Evolutionary conservation across 2,113 vertebrate genomes (phyloP), one percentile per base, ranked within the genome.

Genomic region (Stercorarius parasiticus): DNA sequence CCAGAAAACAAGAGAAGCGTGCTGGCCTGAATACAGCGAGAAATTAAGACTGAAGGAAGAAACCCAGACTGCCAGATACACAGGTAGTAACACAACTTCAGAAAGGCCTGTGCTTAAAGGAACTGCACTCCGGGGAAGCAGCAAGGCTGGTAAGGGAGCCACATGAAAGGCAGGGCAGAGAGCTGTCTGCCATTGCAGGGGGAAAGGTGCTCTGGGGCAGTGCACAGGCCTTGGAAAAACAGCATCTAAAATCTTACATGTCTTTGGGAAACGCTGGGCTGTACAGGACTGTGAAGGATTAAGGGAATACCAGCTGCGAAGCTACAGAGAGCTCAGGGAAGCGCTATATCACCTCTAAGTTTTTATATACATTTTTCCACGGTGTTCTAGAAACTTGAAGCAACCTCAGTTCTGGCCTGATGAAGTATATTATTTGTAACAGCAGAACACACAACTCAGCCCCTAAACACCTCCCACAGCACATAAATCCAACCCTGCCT

Each of bases 271-370:
- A 38, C 43, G 15, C 67, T 34, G 14, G 21, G 69, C 22, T n/a
- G 3, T 1, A 3, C 20, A 10, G 9, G 22, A 13, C 26, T 34
- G 15, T 3, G 6, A 47, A 30, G 22, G 13, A 10, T 34, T 40
- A 4, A 8, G 43, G 25, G 6, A 70, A 55, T 1, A 8, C 5
- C 26, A 15, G 15, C 47, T 62, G 17, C 3, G 7, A 27, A 47
- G 1, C 10, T 3, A 6, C 0, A 1, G 43, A 71, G 26, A 15
- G 27, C 6, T 42, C 30, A 7, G 29, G 29, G 42, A 52, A 82
- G 42, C 13, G 16, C 0, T 6, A 3, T 1, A 1, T 1, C 38
- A n/a, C 15, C 52, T 8, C 53, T n/a, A 9, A 29, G 13, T 5
- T 42, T 38, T n/a, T 7, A 61, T 9, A 18, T 5, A 2, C 7